These are phyloP conservation scores for Drosophila mulleri DNA, from an alignment of 2,888 invertebrate species.

Conservation along the genomic window DNA sequence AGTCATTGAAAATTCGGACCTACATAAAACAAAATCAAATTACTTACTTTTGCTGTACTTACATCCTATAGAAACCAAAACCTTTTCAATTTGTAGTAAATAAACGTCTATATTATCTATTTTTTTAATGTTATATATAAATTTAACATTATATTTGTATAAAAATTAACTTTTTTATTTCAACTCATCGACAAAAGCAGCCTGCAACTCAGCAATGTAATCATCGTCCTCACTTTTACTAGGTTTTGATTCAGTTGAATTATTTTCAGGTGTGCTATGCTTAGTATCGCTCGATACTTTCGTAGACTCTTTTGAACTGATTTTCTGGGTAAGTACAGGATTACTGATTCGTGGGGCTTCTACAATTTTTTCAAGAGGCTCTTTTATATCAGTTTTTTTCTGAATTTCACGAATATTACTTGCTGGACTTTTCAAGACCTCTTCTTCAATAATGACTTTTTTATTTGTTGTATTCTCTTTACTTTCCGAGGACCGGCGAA, in stretches of 20 bases:
- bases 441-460: background rate
- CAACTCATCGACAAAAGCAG: conserved; percentile 51
- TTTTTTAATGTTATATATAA: background rate
- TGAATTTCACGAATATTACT: too few relatives aligned
- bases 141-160: background rate
- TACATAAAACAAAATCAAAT: background rate
- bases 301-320: background rate
- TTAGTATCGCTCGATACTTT: background rate
- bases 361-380: background rate
- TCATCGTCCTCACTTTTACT: conserved; percentile 19
- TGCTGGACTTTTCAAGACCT: background rate
- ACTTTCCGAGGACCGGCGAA: background rate
- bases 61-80: too few relatives aligned
- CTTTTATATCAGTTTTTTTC: background rate
- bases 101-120: background rate
- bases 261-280: background rate
- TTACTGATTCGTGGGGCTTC: background rate
- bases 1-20: background rate
- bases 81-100: too few relatives aligned
- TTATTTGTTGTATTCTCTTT: background rate
- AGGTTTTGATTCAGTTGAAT: background rate
- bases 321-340: background rate
- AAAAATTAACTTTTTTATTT: conserved; percentile 16
- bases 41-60: background rate
- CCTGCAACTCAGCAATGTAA: conserved; percentile 40